These are phyloP conservation scores for Pogona vitticeps DNA, from an alignment of 2,113 vertebrate genomes.

Conservation along the genomic window DNA sequence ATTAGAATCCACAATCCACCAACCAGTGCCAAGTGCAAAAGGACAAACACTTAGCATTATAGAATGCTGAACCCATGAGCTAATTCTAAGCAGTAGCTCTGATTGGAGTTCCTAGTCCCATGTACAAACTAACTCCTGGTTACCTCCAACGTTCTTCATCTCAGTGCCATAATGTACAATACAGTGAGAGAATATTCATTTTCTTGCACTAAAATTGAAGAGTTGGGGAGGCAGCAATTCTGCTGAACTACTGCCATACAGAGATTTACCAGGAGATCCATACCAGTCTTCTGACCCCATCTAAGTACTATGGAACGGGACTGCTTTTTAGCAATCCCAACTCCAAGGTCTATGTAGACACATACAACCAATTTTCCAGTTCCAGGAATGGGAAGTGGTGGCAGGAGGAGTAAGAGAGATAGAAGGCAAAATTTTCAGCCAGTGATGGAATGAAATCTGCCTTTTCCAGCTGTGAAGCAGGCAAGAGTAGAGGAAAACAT, in stretches of 20 bases:
- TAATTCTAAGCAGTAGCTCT: neutral
- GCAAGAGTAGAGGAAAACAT: neutral
- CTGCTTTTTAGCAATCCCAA: neutral
- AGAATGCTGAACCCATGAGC: no score
- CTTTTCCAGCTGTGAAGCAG: neutral
- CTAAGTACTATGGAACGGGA: neutral
- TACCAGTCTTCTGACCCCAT: no score
- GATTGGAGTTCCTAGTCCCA: neutral
- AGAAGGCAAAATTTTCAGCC: neutral
- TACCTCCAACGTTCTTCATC: no score
- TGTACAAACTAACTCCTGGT: no score
- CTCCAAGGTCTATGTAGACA: no score
- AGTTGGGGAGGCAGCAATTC: neutral
- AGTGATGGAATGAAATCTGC: neutral
- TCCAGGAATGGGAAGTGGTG: neutral
- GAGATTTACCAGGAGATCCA: neutral
- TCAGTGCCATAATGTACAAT: no score
- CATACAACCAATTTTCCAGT: neutral
- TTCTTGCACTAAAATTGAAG: neutral
- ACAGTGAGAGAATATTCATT: neutral
- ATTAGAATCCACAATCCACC: neutral
- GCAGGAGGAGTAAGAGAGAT: no score
- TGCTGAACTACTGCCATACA: neutral
- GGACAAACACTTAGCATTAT: neutral
- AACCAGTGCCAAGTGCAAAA: neutral